Conservation (phyloP, 2,797 vertebrate species). For the Hafferia zeledoni region DNA sequence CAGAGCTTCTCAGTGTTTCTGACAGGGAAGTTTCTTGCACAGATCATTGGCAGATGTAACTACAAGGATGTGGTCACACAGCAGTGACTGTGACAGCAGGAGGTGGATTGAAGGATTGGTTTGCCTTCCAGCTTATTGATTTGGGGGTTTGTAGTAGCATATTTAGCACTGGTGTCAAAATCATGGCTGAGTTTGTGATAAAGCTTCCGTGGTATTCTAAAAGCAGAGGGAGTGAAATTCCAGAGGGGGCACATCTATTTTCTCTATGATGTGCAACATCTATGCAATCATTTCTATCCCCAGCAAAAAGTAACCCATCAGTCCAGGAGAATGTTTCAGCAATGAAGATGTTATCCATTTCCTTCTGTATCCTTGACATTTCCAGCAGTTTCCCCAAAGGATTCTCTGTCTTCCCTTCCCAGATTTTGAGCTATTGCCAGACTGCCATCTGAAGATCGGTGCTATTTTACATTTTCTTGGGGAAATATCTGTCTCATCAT, state of each 20-base stretch:
- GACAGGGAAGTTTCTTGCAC: neutral
- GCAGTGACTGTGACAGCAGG: neutral
- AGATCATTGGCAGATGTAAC: neutral
- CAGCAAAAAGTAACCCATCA: neutral
- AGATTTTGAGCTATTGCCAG: neutral
- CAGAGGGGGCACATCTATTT: neutral
- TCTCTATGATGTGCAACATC: neutral
- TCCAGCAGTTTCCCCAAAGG: conserved; percentile 9
- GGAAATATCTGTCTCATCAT: neutral
- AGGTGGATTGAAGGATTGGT: neutral
- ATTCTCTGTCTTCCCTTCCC: neutral
- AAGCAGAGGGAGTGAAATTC: neutral
- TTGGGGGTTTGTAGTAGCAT: neutral
- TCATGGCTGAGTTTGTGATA: neutral
- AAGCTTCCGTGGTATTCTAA: neutral
- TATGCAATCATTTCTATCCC: neutral
- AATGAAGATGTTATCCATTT: neutral
- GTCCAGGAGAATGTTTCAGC: neutral
- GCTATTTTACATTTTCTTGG: neutral
- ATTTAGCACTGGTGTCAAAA: conserved; percentile 13
- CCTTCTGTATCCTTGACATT: conserved; percentile 23
- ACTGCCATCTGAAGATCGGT: neutral
- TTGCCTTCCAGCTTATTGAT: neutral
- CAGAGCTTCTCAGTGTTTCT: neutral
- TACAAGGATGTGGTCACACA: neutral